Conservation (phyloP, 1,140 invertebrate genomes). For the Apolygus lucorum region DNA sequence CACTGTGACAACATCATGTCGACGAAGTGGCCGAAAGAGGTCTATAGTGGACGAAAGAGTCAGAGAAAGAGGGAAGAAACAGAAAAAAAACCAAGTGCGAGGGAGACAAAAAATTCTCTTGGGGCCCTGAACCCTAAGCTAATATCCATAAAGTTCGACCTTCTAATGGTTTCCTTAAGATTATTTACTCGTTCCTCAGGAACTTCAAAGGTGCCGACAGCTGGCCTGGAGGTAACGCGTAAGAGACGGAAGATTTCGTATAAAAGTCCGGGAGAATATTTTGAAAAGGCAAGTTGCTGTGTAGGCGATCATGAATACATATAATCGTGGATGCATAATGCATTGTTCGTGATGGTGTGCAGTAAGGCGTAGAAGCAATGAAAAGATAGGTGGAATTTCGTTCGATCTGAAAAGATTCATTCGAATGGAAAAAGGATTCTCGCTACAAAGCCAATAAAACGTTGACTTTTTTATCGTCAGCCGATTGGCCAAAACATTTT, state of each 20-base stretch:
- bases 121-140: conserved; percentile 26
- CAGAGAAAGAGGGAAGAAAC: not conserved
- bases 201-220: conserved; percentile 5
- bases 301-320: not conserved
- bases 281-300: no score
- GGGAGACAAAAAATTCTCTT: conserved; percentile 18
- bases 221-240: no score
- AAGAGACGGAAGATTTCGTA: not conserved
- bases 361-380: no score
- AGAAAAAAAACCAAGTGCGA: not conserved
- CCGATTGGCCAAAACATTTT: no score
- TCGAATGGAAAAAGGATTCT: no score
- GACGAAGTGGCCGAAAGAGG: not conserved
- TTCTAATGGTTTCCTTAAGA: conserved; percentile 9
- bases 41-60: not conserved
- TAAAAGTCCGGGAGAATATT: no score
- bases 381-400: no score
- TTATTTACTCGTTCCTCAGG: not conserved
- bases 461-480: no score
- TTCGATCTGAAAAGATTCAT: no score
- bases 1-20: not conserved
- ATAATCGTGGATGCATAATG: not conserved
- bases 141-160: conserved; percentile 16
- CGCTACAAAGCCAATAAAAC: no score
- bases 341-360: no score